Conservation (phyloP, 2,113 vertebrate species). For the Psephotus haematonotus region DNA sequence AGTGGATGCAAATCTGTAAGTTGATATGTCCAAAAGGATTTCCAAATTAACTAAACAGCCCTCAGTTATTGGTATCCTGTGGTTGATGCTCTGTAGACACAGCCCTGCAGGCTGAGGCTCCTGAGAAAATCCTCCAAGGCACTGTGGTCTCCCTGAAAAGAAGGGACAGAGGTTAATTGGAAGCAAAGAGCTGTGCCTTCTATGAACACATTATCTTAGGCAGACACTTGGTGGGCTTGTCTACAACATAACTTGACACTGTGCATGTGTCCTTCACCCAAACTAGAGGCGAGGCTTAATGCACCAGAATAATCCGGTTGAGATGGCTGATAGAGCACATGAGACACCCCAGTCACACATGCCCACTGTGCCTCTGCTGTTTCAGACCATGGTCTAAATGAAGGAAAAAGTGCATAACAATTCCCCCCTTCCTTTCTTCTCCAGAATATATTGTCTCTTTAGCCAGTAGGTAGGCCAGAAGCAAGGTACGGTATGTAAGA, state of each 20-base stretch:
- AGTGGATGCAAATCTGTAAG: background rate
- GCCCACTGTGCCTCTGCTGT: background rate
- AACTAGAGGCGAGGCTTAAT: too few species aligned
- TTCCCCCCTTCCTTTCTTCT: background rate
- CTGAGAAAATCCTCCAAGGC: background rate
- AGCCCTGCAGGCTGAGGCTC: background rate
- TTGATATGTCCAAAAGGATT: background rate
- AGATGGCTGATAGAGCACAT: background rate
- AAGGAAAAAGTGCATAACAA: background rate
- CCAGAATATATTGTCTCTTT: background rate
- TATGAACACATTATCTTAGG: background rate
- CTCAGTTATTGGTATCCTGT: background rate
- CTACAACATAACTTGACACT: background rate
- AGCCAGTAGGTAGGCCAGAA: background rate
- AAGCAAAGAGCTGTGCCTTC: rapidly evolving
- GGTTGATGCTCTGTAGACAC: background rate
- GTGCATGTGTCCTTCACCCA: background rate
- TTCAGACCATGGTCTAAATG: background rate
- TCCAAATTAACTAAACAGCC: background rate
- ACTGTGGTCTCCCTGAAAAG: background rate
- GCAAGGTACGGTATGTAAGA: background rate
- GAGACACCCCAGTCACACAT: background rate
- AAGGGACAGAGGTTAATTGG: background rate
- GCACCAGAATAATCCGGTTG: too few species aligned
- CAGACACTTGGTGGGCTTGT: background rate